Conservation (phyloP, 2,888 invertebrate genomes). For the Tenthredo amoena region DNA sequence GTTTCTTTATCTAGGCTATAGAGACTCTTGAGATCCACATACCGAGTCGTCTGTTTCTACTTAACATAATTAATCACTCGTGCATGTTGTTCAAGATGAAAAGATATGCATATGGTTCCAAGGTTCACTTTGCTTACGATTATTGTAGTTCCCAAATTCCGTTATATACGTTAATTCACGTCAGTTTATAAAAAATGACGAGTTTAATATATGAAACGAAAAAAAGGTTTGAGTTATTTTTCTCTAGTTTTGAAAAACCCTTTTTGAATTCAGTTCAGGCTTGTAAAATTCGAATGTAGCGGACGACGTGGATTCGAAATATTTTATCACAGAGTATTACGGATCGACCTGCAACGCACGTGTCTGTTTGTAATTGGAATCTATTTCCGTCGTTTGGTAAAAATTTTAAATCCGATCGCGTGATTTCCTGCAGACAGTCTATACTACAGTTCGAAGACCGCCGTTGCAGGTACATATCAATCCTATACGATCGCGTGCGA, state of each 20-base stretch:
- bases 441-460: neutral
- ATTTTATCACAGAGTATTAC: neutral
- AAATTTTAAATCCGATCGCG: constrained; percentile 28
- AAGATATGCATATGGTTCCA: constrained; percentile 1
- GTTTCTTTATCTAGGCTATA: constrained; percentile 11
- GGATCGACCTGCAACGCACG: neutral
- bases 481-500: neutral
- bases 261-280: neutral
- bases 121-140: neutral
- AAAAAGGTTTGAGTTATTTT: neutral
- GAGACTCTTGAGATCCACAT: constrained; percentile 24
- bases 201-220: neutral
- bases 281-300: neutral
- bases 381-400: neutral
- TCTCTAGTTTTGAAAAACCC: neutral
- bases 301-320: neutral
- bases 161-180: neutral
- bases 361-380: neutral
- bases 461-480: neutral
- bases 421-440: neutral
- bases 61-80: constrained; percentile 43
- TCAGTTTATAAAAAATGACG: neutral
- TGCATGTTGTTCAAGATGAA: constrained; percentile 1
- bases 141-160: neutral
- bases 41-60: constrained; percentile 17